Conservation (phyloP, 2,797 vertebrate genomes). For the Dicrostonyx torquatus region DNA sequence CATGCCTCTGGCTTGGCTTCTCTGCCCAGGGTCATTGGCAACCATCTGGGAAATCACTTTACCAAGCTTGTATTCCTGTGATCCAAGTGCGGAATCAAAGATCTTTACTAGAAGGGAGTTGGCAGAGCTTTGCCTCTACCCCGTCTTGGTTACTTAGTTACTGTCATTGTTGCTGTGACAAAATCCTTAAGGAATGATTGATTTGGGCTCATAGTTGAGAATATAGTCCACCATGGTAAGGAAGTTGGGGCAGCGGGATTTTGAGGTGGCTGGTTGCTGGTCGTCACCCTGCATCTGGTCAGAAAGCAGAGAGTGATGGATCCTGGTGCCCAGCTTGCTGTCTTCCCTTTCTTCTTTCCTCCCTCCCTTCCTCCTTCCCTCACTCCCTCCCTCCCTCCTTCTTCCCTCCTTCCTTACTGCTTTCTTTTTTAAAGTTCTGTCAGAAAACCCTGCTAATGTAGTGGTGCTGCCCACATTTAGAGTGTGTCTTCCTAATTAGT, state of each 20-base stretch:
- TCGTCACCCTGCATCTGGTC: neutral
- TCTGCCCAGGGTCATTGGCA: neutral
- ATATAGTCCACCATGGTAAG: neutral
- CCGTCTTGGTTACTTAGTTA: neutral
- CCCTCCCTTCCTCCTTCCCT: no score
- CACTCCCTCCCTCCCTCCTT: no score
- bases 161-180: neutral
- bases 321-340: neutral
- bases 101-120: neutral
- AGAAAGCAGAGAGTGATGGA: neutral
- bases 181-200: neutral
- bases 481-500: neutral
- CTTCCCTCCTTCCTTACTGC: no score
- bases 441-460: neutral
- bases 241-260: neutral
- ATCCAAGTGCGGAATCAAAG: neutral
- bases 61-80: no score
- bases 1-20: neutral
- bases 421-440: neutral
- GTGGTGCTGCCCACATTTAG: neutral
- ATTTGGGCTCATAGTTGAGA: neutral
- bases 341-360: no score
- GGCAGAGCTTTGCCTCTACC: neutral
- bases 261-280: neutral
- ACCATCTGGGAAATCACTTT: neutral